phyloP scores from a whole-genome alignment of 1,140 invertebrate species.

The Heterodera carotae region DNA sequence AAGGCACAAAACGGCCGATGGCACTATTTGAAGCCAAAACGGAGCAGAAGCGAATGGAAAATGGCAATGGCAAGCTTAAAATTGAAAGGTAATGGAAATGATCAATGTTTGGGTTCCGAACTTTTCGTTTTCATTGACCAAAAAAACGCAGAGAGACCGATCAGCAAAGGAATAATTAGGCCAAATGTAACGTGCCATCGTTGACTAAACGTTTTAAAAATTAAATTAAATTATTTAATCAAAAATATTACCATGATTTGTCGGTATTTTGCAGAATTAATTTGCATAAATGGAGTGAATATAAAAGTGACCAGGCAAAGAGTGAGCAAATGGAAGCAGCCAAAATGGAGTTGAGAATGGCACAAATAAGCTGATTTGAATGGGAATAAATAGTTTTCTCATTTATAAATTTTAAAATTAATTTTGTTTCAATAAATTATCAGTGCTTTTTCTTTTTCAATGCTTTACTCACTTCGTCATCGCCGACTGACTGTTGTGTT shows the following conservation, averaged over 20 bases:
- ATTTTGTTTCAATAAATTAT: no score
- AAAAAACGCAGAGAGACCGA: conserved; percentile 32
- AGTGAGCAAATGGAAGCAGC: conserved; percentile 30
- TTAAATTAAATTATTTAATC: conserved; percentile 19
- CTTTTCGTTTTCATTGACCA: not conserved
- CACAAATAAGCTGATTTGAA: conserved; percentile 50
- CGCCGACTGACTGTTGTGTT: conserved; percentile 9
- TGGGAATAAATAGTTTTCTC: conserved; percentile 10
- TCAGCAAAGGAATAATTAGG: conserved; percentile 35
- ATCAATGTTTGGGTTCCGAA: not conserved
- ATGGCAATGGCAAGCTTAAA: conserved; percentile 23
- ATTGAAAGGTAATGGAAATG: no score
- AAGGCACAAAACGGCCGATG: conserved; percentile 32
- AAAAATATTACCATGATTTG: not conserved
- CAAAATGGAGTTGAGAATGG: conserved; percentile 42
- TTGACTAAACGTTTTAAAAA: conserved; percentile 34
- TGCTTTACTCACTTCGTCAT: not conserved
- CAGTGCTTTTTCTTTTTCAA: no score
- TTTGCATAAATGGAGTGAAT: conserved; percentile 34
- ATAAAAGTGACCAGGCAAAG: conserved; percentile 51
- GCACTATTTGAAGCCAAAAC: conserved; percentile 43
- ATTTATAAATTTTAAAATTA: conserved; percentile 9
- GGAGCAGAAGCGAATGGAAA: conserved; percentile 6
- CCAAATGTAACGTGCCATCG: conserved; percentile 29
- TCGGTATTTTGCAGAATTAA: conserved; percentile 29